Evolutionary conservation across 2,888 invertebrate genomes (phyloP).

Genomic region (Anorthoa munda): DNA sequence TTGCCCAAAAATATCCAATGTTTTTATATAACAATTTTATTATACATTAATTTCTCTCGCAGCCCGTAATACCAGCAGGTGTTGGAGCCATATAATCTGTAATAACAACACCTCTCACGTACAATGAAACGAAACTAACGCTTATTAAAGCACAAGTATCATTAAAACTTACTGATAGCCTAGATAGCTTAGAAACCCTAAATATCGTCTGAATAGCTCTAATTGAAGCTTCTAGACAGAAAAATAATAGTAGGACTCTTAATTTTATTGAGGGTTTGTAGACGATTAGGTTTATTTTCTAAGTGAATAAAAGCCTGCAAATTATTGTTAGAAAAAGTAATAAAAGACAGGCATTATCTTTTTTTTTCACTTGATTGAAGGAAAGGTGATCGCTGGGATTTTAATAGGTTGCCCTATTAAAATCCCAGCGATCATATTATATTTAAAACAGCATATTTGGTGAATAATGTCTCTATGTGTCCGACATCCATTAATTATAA

Average conservation of each 20-base stretch:
- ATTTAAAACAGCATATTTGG: neutral
- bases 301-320: neutral
- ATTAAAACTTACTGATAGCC: conserved; percentile 29
- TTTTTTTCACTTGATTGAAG: neutral
- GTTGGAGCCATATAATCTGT: conserved; percentile 40
- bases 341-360: neutral
- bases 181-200: neutral
- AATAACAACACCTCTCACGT: conserved; percentile 33
- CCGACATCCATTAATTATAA: too few relatives aligned
- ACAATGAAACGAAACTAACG: conserved; percentile 35
- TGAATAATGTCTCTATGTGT: too few relatives aligned
- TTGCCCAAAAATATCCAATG: conserved; percentile 1
- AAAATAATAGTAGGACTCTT: conserved; percentile 3
- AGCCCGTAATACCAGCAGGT: conserved; percentile 30
- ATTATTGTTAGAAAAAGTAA: neutral
- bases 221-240: neutral
- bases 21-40: conserved; percentile 21
- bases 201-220: conserved; percentile 1
- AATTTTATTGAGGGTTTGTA: neutral
- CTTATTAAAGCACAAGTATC: conserved; percentile 19
- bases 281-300: neutral
- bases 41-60: conserved; percentile 27
- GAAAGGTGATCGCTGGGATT: neutral
- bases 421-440: too few relatives aligned
- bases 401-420: too few relatives aligned